These are phyloP conservation scores for Campoletis raptor DNA, from an alignment of 2,888 invertebrate genomes.

Conservation along the genomic window DNA sequence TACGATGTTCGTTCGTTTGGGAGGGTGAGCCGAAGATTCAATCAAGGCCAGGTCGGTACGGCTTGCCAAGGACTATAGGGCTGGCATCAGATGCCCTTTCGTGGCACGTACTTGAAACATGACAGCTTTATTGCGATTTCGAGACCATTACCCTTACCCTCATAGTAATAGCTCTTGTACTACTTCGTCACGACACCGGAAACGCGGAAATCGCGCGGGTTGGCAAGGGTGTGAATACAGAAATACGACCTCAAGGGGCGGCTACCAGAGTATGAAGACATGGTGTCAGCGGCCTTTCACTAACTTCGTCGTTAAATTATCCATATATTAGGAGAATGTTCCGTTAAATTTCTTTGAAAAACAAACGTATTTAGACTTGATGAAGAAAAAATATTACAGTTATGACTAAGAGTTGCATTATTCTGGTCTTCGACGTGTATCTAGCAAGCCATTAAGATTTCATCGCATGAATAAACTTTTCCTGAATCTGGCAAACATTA, in stretches of 20 bases:
- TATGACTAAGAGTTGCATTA: background rate
- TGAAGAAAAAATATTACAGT: background rate
- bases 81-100: slow-evolving; percentile 53
- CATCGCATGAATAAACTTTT: no score
- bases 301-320: slow-evolving; percentile 10
- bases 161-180: slow-evolving; percentile 45
- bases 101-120: slow-evolving; percentile 50
- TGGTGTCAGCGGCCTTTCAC: slow-evolving; percentile 14
- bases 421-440: background rate
- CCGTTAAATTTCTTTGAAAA: background rate
- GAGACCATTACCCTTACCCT: slow-evolving; percentile 59
- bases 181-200: slow-evolving; percentile 51
- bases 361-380: background rate
- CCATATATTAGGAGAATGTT: background rate
- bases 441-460: no score
- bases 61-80: slow-evolving; percentile 39
- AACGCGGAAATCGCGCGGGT: slow-evolving; percentile 52
- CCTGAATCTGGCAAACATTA: background rate
- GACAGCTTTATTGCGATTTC: slow-evolving; percentile 44
- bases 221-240: slow-evolving; percentile 1
- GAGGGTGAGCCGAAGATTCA: slow-evolving; percentile 30
- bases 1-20: slow-evolving; percentile 29
- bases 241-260: slow-evolving; percentile 46
- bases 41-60: slow-evolving; percentile 28
- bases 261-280: background rate